Evolutionary conservation across 2,888 invertebrate genomes (phyloP), one percentile per base, ranked within the genome.

Genomic region (Cataglyphis albicans): DNA sequence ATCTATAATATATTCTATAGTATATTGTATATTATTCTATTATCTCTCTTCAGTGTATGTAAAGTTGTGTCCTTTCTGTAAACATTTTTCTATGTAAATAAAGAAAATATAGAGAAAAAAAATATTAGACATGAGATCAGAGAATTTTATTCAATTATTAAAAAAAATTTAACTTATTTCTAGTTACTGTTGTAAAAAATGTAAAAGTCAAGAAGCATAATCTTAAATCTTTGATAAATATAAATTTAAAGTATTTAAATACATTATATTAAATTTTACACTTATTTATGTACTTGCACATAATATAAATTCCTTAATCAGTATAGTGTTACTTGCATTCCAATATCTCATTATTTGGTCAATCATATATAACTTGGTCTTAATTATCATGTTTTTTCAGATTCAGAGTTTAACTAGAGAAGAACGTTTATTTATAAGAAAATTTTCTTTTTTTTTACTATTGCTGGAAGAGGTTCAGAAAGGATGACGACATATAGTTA

Each of bases 291-390:
- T 76, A 74, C 63, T 67, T 52, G n/a, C 52, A 59, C 65, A 83
- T 78, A 63, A 63, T 32, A n/a, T 52, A 84, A 72, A 83, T 83
- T 70, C 76, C 29, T 76, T 80, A 86, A 86, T 87, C 83, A 6
- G 35, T 73, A 76, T 44, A 25, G 85, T n/a, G 65, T 87, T 80
- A 86, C 73, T 88, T 88, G 81, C 80, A 88, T 87, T 87, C 48
- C 65, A 67, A 84, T 83, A 75, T 85, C 84, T 89, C 85, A 88
- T 85, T 89, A 89, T 84, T 89, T 88, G 84, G 83, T 89, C 85
- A 78, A 81, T 85, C 57, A 57, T 52, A 52, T 52, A 52, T 82
- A 82, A 57, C 32, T 87, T 89, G 82, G 83, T 87, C 82, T 87
- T 83, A 81, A 80, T 84, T 83, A 82, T 87, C 75, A 81, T 48